Conservation (phyloP, 2,888 invertebrate genomes). For the Neoscelio sp. region DNA sequence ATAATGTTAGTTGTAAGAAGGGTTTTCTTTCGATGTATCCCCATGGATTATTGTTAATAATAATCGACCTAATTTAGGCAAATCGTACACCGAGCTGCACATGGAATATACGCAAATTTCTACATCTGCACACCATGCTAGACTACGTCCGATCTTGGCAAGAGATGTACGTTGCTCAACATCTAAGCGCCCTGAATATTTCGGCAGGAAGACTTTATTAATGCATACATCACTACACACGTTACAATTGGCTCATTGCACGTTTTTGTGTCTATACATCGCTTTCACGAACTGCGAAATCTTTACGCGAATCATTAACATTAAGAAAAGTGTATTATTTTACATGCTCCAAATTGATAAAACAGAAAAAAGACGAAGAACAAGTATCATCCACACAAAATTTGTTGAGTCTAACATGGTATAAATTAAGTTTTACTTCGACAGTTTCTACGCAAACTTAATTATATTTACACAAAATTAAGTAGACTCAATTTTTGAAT, state of each 20-base stretch:
- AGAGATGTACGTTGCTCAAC: conserved; percentile 76
- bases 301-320: conserved; percentile 48
- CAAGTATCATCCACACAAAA: too few species aligned
- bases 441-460: too few species aligned
- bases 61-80: conserved; percentile 37
- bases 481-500: too few species aligned
- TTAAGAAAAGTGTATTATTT: too few species aligned
- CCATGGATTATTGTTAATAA: conserved; percentile 10
- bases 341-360: neutral
- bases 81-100: conserved; percentile 57
- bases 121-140: conserved; percentile 51
- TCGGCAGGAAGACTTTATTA: conserved; percentile 79
- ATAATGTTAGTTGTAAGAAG: conserved; percentile 8
- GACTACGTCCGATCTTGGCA: conserved; percentile 74
- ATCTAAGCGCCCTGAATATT: conserved; percentile 79
- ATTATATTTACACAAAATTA: too few species aligned
- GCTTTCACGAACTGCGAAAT: conserved; percentile 46
- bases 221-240: conserved; percentile 75
- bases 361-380: neutral
- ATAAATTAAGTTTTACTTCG: too few species aligned
- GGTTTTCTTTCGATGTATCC: conserved; percentile 4
- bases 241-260: conserved; percentile 80
- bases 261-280: conserved; percentile 80
- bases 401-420: too few species aligned
- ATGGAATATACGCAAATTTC: conserved; percentile 52